phyloP scores from a whole-genome alignment of 2,797 vertebrate genomes.

The Scleropages formosus region DNA sequence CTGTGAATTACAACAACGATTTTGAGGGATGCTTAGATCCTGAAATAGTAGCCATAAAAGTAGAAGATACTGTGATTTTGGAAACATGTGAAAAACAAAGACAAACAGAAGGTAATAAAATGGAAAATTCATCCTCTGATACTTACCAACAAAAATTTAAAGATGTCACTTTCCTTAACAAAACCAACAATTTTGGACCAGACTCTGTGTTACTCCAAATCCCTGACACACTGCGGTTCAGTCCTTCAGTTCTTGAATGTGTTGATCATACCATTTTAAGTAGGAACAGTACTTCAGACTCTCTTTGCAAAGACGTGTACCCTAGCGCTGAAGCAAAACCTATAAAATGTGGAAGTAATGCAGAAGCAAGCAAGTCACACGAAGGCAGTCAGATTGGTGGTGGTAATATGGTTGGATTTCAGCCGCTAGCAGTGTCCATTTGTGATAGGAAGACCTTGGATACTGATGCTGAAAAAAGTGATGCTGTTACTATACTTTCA shows the following conservation, averaged over 20 bases:
- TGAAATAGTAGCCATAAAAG: neutral
- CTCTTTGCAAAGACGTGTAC: neutral
- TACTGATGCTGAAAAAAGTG: neutral
- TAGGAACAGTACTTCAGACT: constrained; percentile 3
- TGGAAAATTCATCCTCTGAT: neutral
- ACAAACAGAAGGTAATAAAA: constrained; percentile 4
- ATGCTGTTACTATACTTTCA: neutral
- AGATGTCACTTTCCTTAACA: constrained; percentile 25
- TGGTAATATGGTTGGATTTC: constrained; percentile 34
- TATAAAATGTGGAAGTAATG: neutral
- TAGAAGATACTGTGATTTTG: neutral
- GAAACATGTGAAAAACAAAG: constrained; percentile 17
- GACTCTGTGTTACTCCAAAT: constrained; percentile 32
- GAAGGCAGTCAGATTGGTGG: neutral
- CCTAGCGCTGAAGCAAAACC: neutral
- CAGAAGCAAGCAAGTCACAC: neutral
- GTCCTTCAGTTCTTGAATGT: constrained; percentile 17
- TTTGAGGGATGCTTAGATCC: constrained; percentile 22
- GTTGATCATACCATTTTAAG: constrained; percentile 27
- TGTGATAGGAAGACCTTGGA: constrained; percentile 6
- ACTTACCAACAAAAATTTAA: constrained; percentile 17
- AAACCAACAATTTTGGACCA: constrained; percentile 28
- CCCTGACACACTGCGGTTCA: constrained; percentile 10
- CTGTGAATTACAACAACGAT: constrained; percentile 1
- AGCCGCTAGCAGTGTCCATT: constrained; percentile 9